Percentiles rank a stretch among this genome's conserved stretches.
Conservation (phyloP, 2,797 vertebrate genomes). For the Centroberyx gerrardi region DNA sequence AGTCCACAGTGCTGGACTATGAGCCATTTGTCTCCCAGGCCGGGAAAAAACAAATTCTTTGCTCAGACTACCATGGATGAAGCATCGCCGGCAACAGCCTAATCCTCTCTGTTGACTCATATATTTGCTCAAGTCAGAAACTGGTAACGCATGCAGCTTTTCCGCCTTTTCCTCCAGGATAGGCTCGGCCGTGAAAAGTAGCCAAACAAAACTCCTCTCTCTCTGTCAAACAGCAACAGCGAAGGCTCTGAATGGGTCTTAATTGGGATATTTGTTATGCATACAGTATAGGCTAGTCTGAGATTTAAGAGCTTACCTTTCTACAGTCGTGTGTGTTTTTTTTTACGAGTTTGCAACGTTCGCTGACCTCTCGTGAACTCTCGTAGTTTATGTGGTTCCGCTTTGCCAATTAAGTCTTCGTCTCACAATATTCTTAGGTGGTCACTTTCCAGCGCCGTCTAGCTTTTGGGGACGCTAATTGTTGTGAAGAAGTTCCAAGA, state of each 20-base stretch:
- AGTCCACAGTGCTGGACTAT: not conserved
- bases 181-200: slow-evolving; percentile 29
- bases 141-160: not conserved
- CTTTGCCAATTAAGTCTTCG: not conserved
- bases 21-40: slow-evolving; percentile 12
- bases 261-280: slow-evolving; percentile 50
- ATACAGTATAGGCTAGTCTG: slow-evolving; percentile 1
- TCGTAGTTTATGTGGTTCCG: not conserved
- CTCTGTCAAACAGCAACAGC: slow-evolving; percentile 12
- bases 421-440: not conserved
- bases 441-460: not conserved
- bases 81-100: slow-evolving; percentile 29
- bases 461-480: not conserved
- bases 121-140: slow-evolving; percentile 14
- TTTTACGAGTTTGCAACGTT: slow-evolving; percentile 2
- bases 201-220: slow-evolving; percentile 17
- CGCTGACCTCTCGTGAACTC: slow-evolving; percentile 8
- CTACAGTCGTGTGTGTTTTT: not conserved
- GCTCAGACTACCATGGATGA: slow-evolving; percentile 31
- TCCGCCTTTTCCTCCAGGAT: slow-evolving; percentile 3
- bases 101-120: slow-evolving; percentile 1
- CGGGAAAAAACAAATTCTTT: not conserved
- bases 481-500: not conserved
- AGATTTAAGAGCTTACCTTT: slow-evolving; percentile 28
- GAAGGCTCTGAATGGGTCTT: slow-evolving; percentile 36